Percentiles rank a stretch among this genome's conserved stretches.
Conservation (phyloP, 2,797 vertebrate genomes). For the Pachyuromys duprasi region DNA sequence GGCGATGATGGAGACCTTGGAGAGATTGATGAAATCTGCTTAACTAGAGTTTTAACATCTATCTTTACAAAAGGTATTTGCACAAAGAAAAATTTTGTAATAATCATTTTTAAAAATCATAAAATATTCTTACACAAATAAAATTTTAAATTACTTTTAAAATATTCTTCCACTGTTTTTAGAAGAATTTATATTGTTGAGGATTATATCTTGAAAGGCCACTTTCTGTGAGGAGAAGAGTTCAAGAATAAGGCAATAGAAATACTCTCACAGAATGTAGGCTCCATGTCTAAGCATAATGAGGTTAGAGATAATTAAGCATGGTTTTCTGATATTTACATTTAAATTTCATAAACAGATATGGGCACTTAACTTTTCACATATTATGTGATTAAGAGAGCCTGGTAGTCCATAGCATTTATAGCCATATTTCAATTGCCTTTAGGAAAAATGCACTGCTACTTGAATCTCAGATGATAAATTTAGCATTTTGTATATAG, state of each 20-base stretch:
- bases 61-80: slow-evolving; percentile 34
- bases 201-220: not conserved
- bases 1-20: not conserved
- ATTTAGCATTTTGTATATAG: not conserved
- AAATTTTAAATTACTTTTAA: not conserved
- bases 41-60: slow-evolving; percentile 39
- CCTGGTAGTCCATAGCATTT: not conserved
- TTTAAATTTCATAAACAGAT: not conserved
- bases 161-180: not conserved
- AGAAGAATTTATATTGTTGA: not conserved
- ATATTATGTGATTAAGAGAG: not conserved
- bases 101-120: not conserved
- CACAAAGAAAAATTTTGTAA: not conserved
- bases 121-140: not conserved
- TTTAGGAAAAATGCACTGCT: not conserved
- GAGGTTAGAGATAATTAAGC: not conserved
- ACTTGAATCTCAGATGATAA: not conserved
- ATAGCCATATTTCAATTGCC: not conserved
- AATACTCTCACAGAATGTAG: fast-evolving
- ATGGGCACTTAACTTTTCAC: not conserved
- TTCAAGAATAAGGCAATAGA: not conserved
- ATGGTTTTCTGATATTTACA: not conserved
- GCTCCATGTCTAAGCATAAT: not conserved
- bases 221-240: not conserved
- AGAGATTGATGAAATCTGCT: slow-evolving; percentile 6